phyloP scores from a whole-genome alignment of 2,113 vertebrate species.

The Calidris pugnax region DNA sequence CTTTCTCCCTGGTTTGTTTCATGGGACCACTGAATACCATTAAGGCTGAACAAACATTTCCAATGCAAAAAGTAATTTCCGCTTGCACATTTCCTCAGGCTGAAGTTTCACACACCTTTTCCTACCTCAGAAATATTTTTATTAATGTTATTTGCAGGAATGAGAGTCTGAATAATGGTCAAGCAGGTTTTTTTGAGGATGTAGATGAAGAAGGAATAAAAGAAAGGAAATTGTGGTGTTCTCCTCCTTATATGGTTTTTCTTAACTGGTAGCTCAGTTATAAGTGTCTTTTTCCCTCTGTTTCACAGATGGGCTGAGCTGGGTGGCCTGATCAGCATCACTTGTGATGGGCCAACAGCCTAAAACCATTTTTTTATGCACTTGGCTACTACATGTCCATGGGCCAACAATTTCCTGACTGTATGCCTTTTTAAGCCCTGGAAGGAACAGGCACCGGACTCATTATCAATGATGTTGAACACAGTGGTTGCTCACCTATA shows the following conservation, averaged over 20 bases:
- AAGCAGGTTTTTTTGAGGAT: background rate
- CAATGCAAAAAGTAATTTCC: constrained; percentile 26
- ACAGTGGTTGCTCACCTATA: background rate
- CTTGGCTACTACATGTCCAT: background rate
- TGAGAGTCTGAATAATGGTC: background rate
- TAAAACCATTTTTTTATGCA: background rate
- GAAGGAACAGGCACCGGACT: background rate
- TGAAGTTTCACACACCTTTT: background rate
- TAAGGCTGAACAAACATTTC: constrained; percentile 8
- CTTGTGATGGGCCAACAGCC: background rate
- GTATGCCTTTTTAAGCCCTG: background rate
- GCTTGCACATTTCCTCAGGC: background rate
- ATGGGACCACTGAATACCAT: background rate
- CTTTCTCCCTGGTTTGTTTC: background rate
- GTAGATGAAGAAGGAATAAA: background rate
- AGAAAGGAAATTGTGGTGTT: background rate
- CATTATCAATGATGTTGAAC: accelerated
- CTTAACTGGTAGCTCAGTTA: background rate
- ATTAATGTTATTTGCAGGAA: background rate
- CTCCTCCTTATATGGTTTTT: background rate
- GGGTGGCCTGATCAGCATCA: background rate
- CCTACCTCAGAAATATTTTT: background rate
- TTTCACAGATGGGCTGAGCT: background rate
- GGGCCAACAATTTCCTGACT: background rate
- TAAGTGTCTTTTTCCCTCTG: background rate